Conservation (phyloP, 2,113 vertebrate genomes). For the Synodontis membranacea region DNA sequence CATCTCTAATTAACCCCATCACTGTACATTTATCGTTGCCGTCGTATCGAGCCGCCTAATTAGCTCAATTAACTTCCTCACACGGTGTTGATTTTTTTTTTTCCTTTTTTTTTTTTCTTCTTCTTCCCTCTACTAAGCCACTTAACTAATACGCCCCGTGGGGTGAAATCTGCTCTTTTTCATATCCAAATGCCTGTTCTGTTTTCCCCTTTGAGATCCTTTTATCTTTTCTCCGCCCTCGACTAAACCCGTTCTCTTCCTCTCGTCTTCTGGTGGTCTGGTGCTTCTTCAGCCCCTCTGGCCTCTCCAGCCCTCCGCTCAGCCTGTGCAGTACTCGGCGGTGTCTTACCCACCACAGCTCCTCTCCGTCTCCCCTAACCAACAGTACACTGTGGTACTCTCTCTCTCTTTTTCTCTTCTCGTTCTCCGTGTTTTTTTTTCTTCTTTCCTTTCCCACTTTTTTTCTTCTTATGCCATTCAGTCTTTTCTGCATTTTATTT, state of each 20-base stretch:
- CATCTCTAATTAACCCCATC: conserved; percentile 13
- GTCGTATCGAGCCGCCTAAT: not conserved
- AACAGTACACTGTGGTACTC: conserved; percentile 94
- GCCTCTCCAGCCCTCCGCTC: conserved; percentile 84
- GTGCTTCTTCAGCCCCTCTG: conserved; percentile 61
- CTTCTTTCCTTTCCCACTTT: not conserved
- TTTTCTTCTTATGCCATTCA: not conserved
- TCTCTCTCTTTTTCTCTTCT: conserved; percentile 53
- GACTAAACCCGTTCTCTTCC: conserved; percentile 54
- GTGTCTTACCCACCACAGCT: conserved; percentile 90
- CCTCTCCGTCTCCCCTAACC: conserved; percentile 90
- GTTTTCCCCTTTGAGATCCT: conserved; percentile 19
- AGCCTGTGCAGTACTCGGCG: conserved; percentile 86
- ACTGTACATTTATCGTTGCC: conserved; percentile 6
- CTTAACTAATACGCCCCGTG: not conserved
- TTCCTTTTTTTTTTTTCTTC: not conserved
- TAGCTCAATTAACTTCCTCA: conserved; percentile 30
- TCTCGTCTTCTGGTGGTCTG: conserved; percentile 65
- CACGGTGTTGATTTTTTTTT: not conserved
- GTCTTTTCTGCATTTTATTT: not conserved
- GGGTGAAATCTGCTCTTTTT: not conserved
- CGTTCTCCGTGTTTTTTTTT: not conserved
- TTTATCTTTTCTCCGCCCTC: conserved; percentile 18
- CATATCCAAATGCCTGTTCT: not conserved
- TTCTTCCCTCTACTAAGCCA: not conserved